Evolutionary conservation across 2,797 vertebrate genomes (phyloP), one percentile per base, ranked within the genome.

Genomic region (Amniataba percoides): DNA sequence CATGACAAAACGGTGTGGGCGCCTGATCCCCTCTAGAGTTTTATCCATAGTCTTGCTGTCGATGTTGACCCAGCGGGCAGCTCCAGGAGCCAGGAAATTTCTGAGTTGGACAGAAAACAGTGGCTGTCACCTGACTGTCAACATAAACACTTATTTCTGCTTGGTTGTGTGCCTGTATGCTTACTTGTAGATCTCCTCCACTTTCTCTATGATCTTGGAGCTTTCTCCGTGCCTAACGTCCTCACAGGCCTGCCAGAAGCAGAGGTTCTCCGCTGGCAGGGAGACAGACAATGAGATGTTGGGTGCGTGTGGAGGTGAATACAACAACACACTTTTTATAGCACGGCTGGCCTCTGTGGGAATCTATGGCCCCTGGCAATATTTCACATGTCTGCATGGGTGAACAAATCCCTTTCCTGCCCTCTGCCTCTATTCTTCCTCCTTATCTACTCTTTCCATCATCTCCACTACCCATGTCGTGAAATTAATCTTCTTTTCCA

Each of bases 41-140:
- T 92, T 90, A 81, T 96, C 97, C 98, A 99, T 99, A 0, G 98
- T 99, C 87, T 95, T 96, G 67, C 98, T 99, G 93, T 99, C 97
- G 0, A 99, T 96, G 90, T 99, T 99, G 84, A 99, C 96, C 96
- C 98, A 99, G 11, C 94, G 95, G 0, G 95, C 93, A 0, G 98
- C 98, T 3, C 97, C 97, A 0, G 98, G 97, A 0, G 97, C 96
- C 90, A 99, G 93, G 91, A 98, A 94, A 5, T 84, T 89, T 49
- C 93, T 93, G 74, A 60, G 16, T 19, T 18, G 59, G 27, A 76
- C 58, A 66, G 18, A 82, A 34, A 34, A 62, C 10, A 60, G 18
- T 7, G 2, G 27, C 15, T 13, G 42, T 68, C 36, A 70, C 1
- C 12, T 27, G 45, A 21, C 4, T 0, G n/a, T 4, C 4, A 36